phyloP scores from a whole-genome alignment of 2,113 vertebrate species.

The Porphyrio hochstetteri region DNA sequence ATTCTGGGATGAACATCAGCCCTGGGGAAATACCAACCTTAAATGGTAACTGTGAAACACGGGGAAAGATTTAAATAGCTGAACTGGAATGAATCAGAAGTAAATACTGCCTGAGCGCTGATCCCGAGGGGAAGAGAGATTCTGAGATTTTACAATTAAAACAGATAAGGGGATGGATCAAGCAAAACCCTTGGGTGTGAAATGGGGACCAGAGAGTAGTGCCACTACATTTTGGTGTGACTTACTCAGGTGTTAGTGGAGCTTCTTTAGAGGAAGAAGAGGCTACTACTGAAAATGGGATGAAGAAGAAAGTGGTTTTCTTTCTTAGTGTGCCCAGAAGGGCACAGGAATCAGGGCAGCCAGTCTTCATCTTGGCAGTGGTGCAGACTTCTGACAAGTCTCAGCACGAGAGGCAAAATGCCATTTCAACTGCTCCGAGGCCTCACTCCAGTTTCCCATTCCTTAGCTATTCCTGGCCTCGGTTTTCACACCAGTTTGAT shows the following conservation, averaged over 20 bases:
- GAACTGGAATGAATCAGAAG: conserved; percentile 54
- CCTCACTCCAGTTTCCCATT: not conserved
- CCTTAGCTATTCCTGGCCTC: not conserved
- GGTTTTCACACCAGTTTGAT: not conserved
- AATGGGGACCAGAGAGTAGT: not conserved
- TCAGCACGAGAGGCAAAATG: not conserved
- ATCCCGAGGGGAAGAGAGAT: not conserved
- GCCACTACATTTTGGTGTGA: not conserved
- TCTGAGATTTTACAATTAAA: not conserved
- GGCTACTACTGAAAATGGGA: not conserved
- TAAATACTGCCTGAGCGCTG: conserved; percentile 4
- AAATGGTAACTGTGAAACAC: conserved; percentile 52
- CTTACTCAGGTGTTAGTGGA: not conserved
- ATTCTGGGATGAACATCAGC: conserved; percentile 43
- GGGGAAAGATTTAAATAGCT: conserved; percentile 44
- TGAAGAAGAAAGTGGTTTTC: not conserved
- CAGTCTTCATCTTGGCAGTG: not conserved
- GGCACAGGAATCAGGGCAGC: not conserved
- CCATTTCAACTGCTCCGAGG: not conserved
- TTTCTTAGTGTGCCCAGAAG: conserved; percentile 11
- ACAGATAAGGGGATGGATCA: not conserved
- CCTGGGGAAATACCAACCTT: conserved; percentile 44
- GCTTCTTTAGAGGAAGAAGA: not conserved
- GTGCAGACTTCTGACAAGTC: not conserved
- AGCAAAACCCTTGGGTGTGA: not conserved